Base-by-base conservation (phyloP, 2,888 invertebrate species). In the Lasioglossum marginatum region DNA sequence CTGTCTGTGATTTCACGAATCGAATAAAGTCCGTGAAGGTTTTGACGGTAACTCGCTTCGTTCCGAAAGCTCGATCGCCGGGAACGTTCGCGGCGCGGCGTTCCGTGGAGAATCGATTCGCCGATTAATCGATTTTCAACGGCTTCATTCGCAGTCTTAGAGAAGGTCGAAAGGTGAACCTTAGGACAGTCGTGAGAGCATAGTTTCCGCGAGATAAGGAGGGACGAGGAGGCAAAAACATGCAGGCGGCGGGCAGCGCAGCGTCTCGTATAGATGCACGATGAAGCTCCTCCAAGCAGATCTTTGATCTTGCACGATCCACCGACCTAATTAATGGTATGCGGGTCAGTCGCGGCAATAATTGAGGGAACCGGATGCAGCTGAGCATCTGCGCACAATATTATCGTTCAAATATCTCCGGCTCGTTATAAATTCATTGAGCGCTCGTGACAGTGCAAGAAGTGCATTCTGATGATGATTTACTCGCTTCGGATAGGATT, bases 91-190 rank as follows among this genome's bases (percentile, higher is more conserved):
- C 45, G 60, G 60, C 71, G 68, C 45, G 60, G 60, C 19, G 77
- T 72, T 48, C 72, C 85, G 78, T 86, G 77, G 79, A 83, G 74
- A 83, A 84, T 90, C 90, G 85, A 88, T 87, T 88, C 79, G 73
- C 45, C 89, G 85, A 78, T 87, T 87, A 86, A 89, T 89, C 88
- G 88, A 90, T 90, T 90, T 81, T 90, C 89, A 83, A 90, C 88
- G 90, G 90, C 81, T 73, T 88, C 82, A 63, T 75, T 85, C 75
- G 70, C 79, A 77, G 75, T 79, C 77, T 37, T 76, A 77, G 78
- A 70, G 43, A 78, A 34, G 83, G 76, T 70, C 75, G 68, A 75
- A 57, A 79, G 80, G 82, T 79, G 88, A 82, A 57, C 37, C 79
- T 31, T 83, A 83, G 88, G 83, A 87, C 83, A 85, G 78, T 86